Base-by-base conservation (phyloP, 92 coral and sea anemone species). In the Parazoanthus atlanticus region DNA sequence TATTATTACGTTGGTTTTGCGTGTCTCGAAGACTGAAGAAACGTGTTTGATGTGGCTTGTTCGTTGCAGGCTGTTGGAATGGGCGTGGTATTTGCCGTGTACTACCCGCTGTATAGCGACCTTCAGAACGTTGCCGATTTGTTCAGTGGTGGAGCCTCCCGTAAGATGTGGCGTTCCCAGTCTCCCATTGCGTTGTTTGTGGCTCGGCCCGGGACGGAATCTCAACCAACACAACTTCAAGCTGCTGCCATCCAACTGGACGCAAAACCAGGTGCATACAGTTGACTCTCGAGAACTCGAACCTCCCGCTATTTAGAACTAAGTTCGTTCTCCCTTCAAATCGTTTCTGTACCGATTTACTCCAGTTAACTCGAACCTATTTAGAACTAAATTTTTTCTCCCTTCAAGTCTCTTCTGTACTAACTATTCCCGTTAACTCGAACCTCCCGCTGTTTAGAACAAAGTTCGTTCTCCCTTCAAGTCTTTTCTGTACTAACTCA, bases 181-280 rank as follows among this genome's bases (percentile, higher is more conserved):
- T 40, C 87, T 8, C 87, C 87, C 17, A 70, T 84, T 28, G 87
- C 87, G n/a, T n/a, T 84, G 78, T 84, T 84, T 84, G 87, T 84
- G 25, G 71, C 87, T 46, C 87, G 78, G 17, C 79, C 87, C 30
- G 25, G 78, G 25, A 43, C 64, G 13, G 46, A 15, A 26, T 43
- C 9, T 43, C 87, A 84, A 23, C 79, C 65, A 32, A 6, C 79
- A 46, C 79, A 8, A 28, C 78, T 84, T 5, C 16, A 30, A 8
- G 41, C 78, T 10, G 87, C 30, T 71, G 87, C 87, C 34, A 84
- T 84, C 28, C 87, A 84, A 47, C 34, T 70, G 43, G 87, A 84
- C 31, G 78, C 31, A 30, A 84, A 84, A 28, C 87, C 79, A 26
- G 87, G 87, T 84, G 67, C 31, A 65, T 71, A 70, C 28, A 15